Evolutionary conservation across 2,113 vertebrate species (phyloP).

Genomic region (Nesogale talazaci): DNA sequence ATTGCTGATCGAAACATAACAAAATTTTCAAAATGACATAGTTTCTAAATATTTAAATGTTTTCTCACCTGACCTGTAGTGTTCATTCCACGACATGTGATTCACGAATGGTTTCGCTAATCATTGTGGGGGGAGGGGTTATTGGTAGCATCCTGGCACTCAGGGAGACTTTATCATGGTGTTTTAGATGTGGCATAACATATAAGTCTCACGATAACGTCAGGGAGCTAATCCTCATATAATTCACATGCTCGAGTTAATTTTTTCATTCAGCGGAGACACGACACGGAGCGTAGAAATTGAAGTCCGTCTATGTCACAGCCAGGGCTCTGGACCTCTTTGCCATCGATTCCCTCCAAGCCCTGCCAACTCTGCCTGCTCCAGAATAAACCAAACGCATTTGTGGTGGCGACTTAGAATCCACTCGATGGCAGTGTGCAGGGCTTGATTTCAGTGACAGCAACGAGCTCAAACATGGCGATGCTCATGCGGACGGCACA

Average conservation of each 20-base stretch:
- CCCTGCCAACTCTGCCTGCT: background rate
- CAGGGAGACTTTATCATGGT: background rate
- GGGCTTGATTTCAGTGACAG: background rate
- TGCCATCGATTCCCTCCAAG: background rate
- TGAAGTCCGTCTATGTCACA: background rate
- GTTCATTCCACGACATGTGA: background rate
- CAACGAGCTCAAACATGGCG: no score
- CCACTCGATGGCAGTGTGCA: no score
- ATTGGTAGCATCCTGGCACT: background rate
- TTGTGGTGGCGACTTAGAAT: no score
- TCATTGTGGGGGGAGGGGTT: background rate
- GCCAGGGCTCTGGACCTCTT: background rate
- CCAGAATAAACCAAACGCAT: background rate
- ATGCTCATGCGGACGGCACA: no score
- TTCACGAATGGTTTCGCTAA: background rate
- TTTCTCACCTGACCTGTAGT: background rate
- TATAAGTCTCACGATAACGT: background rate
- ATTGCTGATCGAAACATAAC: background rate
- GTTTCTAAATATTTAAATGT: background rate
- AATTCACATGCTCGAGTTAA: background rate
- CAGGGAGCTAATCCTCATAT: background rate
- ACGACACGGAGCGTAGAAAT: background rate
- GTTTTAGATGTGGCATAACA: background rate
- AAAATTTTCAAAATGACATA: background rate
- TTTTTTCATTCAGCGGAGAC: background rate